Base-by-base conservation (phyloP, 2,888 invertebrate genomes). In the Pammene fasciana region DNA sequence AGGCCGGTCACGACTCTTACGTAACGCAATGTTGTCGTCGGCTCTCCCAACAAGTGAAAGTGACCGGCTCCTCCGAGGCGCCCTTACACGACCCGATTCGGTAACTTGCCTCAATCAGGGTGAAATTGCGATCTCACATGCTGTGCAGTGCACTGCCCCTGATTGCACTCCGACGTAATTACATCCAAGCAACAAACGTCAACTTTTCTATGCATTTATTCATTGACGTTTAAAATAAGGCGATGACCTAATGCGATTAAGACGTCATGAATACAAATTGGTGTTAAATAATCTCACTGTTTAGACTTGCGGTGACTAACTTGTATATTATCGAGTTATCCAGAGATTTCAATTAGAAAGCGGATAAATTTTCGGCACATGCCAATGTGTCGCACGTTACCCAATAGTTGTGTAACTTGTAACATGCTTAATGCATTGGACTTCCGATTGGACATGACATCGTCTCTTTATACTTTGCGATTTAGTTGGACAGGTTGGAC, bases 371-470 rank as follows among this genome's bases (percentile, higher is more conserved):
- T 84, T 83, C 77, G 82, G 79, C 80, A 79, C 86, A 89, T 87
- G 82, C 84, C 86, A 72, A 87, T 77, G 82, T 85, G 86, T 87
- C 85, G 81, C 82, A 76, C 41, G 74, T 87, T 87, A 81, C 83
- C 84, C 82, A 88, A 89, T 79, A 79, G 82, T 90, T 90, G 83
- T 85, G 82, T 88, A 90, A 91, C 79, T 72, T 68, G 79, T 83
- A 83, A 86, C 84, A 86, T 85, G 87, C 70, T 82, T 86, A 87
- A 87, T 86, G 79, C 78, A 78, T 78, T 82, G 78, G 80, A 89
- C 89, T 90, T 91, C 90, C 90, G 89, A 91, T 85, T 82, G 86
- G 86, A 88, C 86, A 79, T 84, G 82, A 84, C 83, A 80, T 81
- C 82, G 83, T 81, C 78, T 73, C 79, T 74, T 72, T 67, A 72